These are phyloP conservation scores for Thymelicus lineola DNA, from an alignment of 2,888 invertebrate genomes.

Conservation along the genomic window DNA sequence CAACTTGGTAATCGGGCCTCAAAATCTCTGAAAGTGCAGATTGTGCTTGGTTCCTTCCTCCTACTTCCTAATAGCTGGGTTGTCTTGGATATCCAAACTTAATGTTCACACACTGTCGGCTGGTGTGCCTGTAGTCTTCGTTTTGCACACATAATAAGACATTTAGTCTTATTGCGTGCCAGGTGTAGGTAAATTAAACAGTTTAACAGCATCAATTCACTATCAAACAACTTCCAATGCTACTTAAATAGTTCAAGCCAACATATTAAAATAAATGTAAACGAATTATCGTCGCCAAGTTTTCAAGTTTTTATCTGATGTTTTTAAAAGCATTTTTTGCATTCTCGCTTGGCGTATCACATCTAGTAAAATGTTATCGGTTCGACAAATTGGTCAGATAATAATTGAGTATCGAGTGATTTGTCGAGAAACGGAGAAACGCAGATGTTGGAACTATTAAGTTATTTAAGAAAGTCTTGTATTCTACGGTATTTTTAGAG, in stretches of 20 bases:
- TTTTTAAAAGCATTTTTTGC: conserved; percentile 16
- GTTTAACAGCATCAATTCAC: background rate
- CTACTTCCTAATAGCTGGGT: too few relatives aligned
- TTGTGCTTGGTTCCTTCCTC: too few relatives aligned
- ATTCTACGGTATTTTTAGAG: background rate
- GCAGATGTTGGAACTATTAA: background rate
- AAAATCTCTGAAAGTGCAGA: too few relatives aligned
- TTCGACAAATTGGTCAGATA: conserved; percentile 46
- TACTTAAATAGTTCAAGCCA: background rate
- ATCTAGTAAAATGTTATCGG: conserved; percentile 40
- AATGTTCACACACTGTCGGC: too few relatives aligned
- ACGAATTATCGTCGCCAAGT: background rate
- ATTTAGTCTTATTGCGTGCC: too few relatives aligned
- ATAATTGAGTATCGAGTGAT: conserved; percentile 39
- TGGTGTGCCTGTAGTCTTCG: too few relatives aligned
- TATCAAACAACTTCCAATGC: background rate
- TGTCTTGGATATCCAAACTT: too few relatives aligned
- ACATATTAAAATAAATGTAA: conserved; percentile 1
- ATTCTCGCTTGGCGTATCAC: conserved; percentile 8
- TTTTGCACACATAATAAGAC: too few relatives aligned
- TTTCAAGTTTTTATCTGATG: background rate
- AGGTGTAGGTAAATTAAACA: too few relatives aligned
- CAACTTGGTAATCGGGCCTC: too few relatives aligned
- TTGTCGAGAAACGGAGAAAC: conserved; percentile 37
- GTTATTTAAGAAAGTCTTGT: background rate